These are phyloP conservation scores for Zeugodacus cucurbitae DNA, from an alignment of 1,140 invertebrate species.

Conservation along the genomic window DNA sequence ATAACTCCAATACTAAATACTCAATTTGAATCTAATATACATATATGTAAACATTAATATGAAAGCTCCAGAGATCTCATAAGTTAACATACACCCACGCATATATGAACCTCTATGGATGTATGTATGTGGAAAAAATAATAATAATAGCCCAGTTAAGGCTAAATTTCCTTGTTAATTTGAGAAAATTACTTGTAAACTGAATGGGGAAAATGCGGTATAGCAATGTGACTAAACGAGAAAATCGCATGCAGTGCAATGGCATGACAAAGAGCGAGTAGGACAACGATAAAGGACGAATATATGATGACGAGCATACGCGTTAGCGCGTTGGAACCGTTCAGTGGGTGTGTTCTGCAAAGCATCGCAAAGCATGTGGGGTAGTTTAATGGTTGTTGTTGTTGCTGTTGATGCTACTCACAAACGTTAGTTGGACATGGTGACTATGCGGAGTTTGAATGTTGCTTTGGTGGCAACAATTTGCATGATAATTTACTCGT, in stretches of 20 bases:
- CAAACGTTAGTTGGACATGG: not conserved
- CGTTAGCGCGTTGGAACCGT: not conserved
- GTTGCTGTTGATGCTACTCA: not conserved
- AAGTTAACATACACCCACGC: not conserved
- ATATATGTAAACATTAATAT: not conserved
- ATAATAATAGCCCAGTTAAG: slow-evolving; percentile 43
- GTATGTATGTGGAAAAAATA: not conserved
- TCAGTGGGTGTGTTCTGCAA: slow-evolving; percentile 19
- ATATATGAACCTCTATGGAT: not conserved
- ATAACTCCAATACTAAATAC: no score
- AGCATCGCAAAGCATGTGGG: not conserved
- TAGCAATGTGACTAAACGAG: slow-evolving; percentile 31
- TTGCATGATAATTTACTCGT: slow-evolving; percentile 28
- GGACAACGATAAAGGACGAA: not conserved
- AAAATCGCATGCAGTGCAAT: not conserved
- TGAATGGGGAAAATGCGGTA: slow-evolving; percentile 18
- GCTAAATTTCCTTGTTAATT: slow-evolving; percentile 44
- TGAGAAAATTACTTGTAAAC: slow-evolving; percentile 41
- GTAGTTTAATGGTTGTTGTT: not conserved
- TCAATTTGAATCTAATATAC: no score
- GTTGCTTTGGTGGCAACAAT: not conserved
- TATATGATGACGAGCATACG: not conserved
- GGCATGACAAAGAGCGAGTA: not conserved
- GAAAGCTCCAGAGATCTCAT: not conserved
- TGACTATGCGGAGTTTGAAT: not conserved